Evolutionary conservation across 30 jellyfish, hydroid and myxozoan genomes (phyloP), one percentile per base, ranked within the genome.

Genomic region (Catostylus mosaicus): DNA sequence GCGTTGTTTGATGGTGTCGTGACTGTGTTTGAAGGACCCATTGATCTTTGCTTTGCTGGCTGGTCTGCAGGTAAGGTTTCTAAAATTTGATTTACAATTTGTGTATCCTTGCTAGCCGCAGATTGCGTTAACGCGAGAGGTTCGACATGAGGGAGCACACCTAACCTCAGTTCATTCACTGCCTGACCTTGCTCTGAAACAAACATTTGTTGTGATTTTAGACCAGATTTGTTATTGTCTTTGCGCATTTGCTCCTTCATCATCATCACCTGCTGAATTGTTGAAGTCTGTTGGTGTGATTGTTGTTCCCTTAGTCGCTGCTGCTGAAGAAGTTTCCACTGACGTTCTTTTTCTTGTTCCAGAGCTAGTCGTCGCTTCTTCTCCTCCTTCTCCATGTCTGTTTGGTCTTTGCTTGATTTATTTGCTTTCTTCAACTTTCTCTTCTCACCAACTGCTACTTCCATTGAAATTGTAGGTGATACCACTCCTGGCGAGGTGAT

Each of bases 281-380:
- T 79, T 20, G 88, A 65, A 26, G 96, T 68, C 57, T 84, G 95
- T 11, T 73, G 78, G 24, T 86, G 94, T 18, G 85, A 43, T 38
- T 93, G 97, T 68, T 92, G 97, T 45, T 93, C 98, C 33, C 65
- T 80, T 18, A 93, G 37, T 9, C 97, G 54, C 34, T 93, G 96
- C 80, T 93, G 98, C 61, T 86, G 96, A 43, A 87, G 54, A 24
- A 81, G 48, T 52, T 82, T 87, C 94, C 95, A 93, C 85, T 85
- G 93, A 22, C 93, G 86, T 38, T 93, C 97, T 61, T 86, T 78
- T 64, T 92, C 96, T 68, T 92, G 98, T 73, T 83, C 97, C 70
- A 81, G 29, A 1, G 90, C 96, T 7, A 75, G 82, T 47, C 86
- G 68, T 48, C 82, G 36, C 56, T 76, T 79, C 63, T 92, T 92